Conservation (phyloP, 2,113 vertebrate species). For the Brachypteracias leptosomus region DNA sequence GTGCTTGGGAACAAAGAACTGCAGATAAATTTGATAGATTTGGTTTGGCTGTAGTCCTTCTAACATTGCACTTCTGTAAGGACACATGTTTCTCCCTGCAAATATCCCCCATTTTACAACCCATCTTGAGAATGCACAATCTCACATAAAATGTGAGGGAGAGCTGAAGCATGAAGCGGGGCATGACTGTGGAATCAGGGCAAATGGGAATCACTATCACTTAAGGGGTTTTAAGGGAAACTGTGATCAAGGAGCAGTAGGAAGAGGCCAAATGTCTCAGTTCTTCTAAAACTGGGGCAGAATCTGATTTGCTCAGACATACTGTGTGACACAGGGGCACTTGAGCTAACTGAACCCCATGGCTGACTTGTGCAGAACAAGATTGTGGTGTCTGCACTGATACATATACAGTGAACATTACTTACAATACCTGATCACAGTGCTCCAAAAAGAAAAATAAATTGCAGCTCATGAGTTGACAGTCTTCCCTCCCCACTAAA, state of each 20-base stretch:
- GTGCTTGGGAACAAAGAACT: neutral
- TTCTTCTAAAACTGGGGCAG: neutral
- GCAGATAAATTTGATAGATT: neutral
- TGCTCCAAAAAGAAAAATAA: neutral
- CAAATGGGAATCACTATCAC: neutral
- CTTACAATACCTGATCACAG: neutral
- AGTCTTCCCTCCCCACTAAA: neutral
- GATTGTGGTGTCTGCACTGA: neutral
- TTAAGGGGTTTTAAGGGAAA: neutral
- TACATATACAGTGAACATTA: neutral
- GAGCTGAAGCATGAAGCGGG: neutral
- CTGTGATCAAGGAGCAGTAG: neutral
- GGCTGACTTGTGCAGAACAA: neutral
- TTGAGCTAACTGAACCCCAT: neutral
- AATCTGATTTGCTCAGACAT: neutral
- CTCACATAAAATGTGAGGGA: rapidly evolving
- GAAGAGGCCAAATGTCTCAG: neutral
- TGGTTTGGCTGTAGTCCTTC: neutral
- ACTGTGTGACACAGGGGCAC: no score
- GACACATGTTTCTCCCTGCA: neutral
- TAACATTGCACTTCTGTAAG: neutral
- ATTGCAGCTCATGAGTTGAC: neutral
- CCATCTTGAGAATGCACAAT: neutral
- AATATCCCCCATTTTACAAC: neutral
- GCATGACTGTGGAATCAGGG: neutral